Evolutionary conservation across 2,797 vertebrate genomes (phyloP), one percentile per base, ranked within the genome.

Genomic region (Hybognathus amarus): DNA sequence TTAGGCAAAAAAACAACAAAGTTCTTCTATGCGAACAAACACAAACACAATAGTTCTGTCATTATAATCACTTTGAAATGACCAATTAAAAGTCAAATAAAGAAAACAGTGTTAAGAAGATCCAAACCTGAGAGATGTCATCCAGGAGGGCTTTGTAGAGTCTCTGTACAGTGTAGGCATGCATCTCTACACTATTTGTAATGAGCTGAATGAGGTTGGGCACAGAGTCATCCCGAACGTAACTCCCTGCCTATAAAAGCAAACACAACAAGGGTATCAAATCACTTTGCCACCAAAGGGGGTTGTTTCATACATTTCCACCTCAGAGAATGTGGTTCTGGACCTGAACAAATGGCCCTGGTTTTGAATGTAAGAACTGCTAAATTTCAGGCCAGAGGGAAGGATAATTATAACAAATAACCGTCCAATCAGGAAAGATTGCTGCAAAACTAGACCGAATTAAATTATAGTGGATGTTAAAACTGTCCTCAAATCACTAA

Each of bases 201-300:
- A 99, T 99, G 86, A 99, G 96, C 93, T 99, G 98, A 90, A 99
- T 99, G 89, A 99, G 96, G 93, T 99, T 99, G 36, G 98, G 98
- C 80, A 99, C 98, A 24, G 98, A 97, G 89, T 99, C 98, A 42
- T 99, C 98, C 89, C 98, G 95, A 87, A 99, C 98, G 0, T 99
- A 99, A 92, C 97, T 98, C 87, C 98, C 98, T 87, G 98, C 98
- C 98, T 99, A 91, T 81, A 94, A 94, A 20, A 86, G 90, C 52
- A 85, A 15, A 80, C 11, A 82, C 36, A 63, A 50, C 42, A 22
- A 27, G 3, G 5, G 30, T 6, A 61, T 80, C 59, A 40, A 59
- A 10, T 15, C 4, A 24, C 52, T 24, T 2, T 40, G 20, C 20
- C 71, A 22, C 5, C 47, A 73, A 73, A 52, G 8, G 40, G n/a